Evolutionary conservation across 1,140 invertebrate genomes (phyloP), one percentile per base, ranked within the genome.

Genomic region (Goniozus legneri): DNA sequence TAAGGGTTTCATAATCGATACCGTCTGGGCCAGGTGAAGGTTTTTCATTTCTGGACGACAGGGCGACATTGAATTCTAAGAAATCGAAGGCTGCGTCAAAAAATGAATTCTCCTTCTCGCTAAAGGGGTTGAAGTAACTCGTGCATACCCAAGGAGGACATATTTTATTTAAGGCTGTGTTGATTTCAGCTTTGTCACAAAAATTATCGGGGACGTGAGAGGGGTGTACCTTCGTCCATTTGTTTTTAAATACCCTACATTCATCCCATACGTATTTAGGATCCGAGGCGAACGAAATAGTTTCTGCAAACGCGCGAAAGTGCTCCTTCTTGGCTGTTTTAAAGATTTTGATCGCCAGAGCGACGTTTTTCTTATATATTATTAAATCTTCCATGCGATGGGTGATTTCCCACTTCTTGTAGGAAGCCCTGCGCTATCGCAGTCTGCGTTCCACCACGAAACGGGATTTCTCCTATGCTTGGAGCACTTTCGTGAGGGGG

Each of bases 381-480:
- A 37, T 31, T 8, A 45, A n/a, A 20, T 45, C 33, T 24, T 33
- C n/a, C 32, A 44, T 8, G 18, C 22, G 22, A 13, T 2, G 2
- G 7, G 32, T 44, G 8, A 35, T 8, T 18, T 45, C 16, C 44
- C 35, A 45, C 21, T 32, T 45, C 21, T 37, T 32, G 1, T 12
- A 45, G 2, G 12, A 7, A 2, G 44, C 44, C 31, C 20, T 12
- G 22, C 2, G 30, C 15, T 45, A 10, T 45, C 24, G 15, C 34
- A 38, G 0, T 45, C 22, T 1, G 8, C 1, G 8, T 38, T 15
- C 35, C 42, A 44, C 33, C 42, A 45, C 3, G 35, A 16, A 18
- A 38, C 35, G 8, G 35, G 18, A 10, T 45, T 45, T n/a, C n/a
- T n/a, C n/a, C n/a, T n/a, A n/a, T n/a, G n/a, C n/a, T n/a, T n/a